Evolutionary conservation across 2,888 invertebrate genomes (phyloP), one percentile per base, ranked within the genome.

Genomic region (Volucella inflata): DNA sequence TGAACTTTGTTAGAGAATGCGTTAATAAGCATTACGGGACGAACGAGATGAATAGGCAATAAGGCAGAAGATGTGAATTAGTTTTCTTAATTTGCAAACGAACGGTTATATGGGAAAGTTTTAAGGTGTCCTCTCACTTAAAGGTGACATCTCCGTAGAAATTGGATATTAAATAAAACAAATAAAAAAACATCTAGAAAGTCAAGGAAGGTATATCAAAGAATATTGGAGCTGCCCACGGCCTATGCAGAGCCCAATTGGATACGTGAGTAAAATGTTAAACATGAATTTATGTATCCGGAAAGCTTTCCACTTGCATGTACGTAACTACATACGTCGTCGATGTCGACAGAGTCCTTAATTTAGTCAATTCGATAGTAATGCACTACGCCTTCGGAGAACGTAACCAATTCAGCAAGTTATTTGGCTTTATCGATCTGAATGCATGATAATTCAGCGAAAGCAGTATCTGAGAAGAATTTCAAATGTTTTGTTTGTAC

Each of bases 1-100:
- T 78, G 78, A 78, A 78, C 78, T 78, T 64, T 77, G 53, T 30
- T 21, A 46, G 68, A 55, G 77, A 77, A 64, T 78, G 78, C 64
- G 78, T 70, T 78, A 71, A 67, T 75, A 75, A 78, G 67, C 67
- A 76, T 78, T 70, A 62, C 55, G 55, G 53, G 62, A 48, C 46
- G 51, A 60, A 70, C 46, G 51, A 60, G 62, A 77, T 55, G 62
- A 62, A 70, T 77, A 77, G 70, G 76, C 76, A 68, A 51, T 67
- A 57, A 60, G 60, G 38, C 59, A 50, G 6, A 30, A 42, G 67
- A 68, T 68, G 76, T 46, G 76, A 67, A 53, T 67, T 36, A 60
- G 30, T 30, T 30, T 67, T 76, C 38, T 76, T 76, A 76, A 76
- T 76, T 76, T 68, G 42, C 67, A 60, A 57, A 30, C 30, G 16